Evolutionary conservation across 2,113 vertebrate genomes (phyloP), one percentile per base, ranked within the genome.

Genomic region (Crotalus horridus): DNA sequence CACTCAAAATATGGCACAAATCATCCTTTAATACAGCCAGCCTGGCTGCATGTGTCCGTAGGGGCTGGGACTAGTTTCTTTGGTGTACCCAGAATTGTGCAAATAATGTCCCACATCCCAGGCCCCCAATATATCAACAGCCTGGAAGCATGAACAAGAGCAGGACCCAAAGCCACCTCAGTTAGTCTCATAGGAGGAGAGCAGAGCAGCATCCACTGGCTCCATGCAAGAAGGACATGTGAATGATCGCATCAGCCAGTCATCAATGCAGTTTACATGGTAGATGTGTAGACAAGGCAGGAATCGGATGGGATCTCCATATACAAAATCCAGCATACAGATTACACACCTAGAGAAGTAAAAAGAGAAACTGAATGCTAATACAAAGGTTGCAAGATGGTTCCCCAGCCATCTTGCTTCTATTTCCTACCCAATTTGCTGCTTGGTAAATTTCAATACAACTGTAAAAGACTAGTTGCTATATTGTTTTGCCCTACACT

Each of bases 151-250:
- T 74, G 39, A 89, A 92, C 61, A 39, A 53, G 64, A 55, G 86
- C 46, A 29, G 39, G 55, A 21, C 23, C 10, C 1, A 5, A 15
- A n/a, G 54, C 61, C 59, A 21, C 74, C 46, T 96, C 94, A 95
- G 88, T 95, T 95, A 59, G 95, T 96, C 94, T 96, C 94, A 54
- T 97, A 96, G 59, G 95, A 96, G 33, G 96, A 95, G 51, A 96
- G 95, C 48, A 97, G 93, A 85, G 96, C 96, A 55, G 96, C 95
- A 4, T 97, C 96, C 21, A 97, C 96, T 23, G 96, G 96, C 92
- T 97, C 96, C 96, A 96, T 96, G 93, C 96, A 97, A 7, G 96
- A 96, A 6, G 96, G 96, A 86, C 96, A 96, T 7, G 96, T 97
- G 93, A 97, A 96, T 6, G 96, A 96, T 17, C 96, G 88, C 96